Evolutionary conservation across 2,888 invertebrate genomes (phyloP), one percentile per base, ranked within the genome.

Genomic region (Strigamia crassipes): DNA sequence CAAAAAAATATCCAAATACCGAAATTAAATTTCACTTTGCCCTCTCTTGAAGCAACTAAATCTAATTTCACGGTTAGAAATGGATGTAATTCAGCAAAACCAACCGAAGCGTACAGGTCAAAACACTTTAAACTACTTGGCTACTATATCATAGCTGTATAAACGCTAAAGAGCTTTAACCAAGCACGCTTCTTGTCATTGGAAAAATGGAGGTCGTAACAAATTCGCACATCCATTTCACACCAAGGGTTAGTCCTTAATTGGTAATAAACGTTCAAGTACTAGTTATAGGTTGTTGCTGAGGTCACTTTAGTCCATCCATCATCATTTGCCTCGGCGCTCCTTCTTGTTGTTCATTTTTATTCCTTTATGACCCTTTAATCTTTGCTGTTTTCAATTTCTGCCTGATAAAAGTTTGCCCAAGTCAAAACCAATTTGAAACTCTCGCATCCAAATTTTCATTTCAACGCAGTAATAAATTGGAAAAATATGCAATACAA

Each of bases 341-440:
- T 56, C 56, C 15, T 56, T 56, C 18, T 56, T 56, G 56, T 56
- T 56, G 56, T 56, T 56, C 18, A 56, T 21, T 56, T 56, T 56
- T 56, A 56, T 56, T 56, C 18, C 56, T 56, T 56, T 56, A 18
- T 56, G 56, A 56, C 56, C 56, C 56, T 18, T 56, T 56, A 56
- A 56, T 56, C 56, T 56, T 56, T 56, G 56, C 56, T 56, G 56
- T 56, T 56, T 56, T 56, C 56, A 56, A 56, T 56, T 56, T 56
- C 56, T 56, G 18, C 18, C 18, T 8, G 56, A 18, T 56, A 9
- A 3, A 56, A 56, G 56, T 56, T 56, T 56, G 56, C 18, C 15
- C 18, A 56, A 56, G 56, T n/a, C n/a, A 18, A 56, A 56, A n/a
- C 56, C n/a, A 56, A 18, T 56, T 56, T 18, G 10, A 18, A 56